phyloP scores from a whole-genome alignment of 2,888 invertebrate genomes.

The Lycia hirtaria region DNA sequence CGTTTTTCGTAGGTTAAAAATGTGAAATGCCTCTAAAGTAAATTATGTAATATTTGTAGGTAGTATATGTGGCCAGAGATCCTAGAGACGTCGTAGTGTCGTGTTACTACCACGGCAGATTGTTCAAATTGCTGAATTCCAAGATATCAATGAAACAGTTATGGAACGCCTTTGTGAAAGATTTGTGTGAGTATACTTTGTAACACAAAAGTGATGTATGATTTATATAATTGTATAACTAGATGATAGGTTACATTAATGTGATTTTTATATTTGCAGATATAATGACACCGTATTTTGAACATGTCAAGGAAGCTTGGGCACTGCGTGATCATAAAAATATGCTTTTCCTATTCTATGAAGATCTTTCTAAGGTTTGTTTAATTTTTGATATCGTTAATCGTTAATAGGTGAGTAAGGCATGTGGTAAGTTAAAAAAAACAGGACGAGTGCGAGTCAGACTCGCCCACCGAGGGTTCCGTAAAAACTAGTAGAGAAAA shows the following conservation, averaged over 20 bases:
- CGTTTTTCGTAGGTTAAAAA: too few relatives aligned
- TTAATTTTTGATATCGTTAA: neutral
- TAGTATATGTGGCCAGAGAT: neutral
- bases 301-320: slow-evolving; percentile 90
- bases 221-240: too few relatives aligned
- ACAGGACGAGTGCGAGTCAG: too few relatives aligned
- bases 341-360: slow-evolving; percentile 90
- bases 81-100: neutral
- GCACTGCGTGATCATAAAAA: slow-evolving; percentile 85
- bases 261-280: neutral
- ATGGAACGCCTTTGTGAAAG: slow-evolving; percentile 81
- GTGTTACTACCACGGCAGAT: neutral
- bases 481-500: too few relatives aligned
- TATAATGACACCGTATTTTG: slow-evolving; percentile 87
- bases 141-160: neutral
- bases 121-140: neutral
- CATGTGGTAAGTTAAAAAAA: too few relatives aligned
- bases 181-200: slow-evolving; percentile 21
- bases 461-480: too few relatives aligned
- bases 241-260: too few relatives aligned
- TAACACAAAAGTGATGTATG: too few relatives aligned
- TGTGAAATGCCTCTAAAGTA: too few relatives aligned
- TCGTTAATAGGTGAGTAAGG: too few relatives aligned
- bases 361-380: slow-evolving; percentile 82
- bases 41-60: too few relatives aligned